phyloP scores from a whole-genome alignment of 2,888 invertebrate species.

The Autographa pulchrina region DNA sequence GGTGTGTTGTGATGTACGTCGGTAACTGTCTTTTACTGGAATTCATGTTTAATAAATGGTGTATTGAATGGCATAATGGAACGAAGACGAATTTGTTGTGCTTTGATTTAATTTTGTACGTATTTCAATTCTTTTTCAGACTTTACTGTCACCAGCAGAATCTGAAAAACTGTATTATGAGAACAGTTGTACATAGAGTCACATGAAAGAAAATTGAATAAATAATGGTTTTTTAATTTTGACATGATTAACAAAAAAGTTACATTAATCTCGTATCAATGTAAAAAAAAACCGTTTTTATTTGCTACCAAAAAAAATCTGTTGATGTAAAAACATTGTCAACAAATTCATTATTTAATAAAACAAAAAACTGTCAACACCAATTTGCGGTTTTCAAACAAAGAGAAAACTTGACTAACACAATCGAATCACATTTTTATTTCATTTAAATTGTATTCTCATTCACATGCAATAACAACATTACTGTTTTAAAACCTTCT shows the following conservation, averaged over 20 bases:
- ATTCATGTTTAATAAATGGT: background rate
- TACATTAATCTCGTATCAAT: background rate
- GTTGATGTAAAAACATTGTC: background rate
- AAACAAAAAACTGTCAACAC: slow-evolving; percentile 8
- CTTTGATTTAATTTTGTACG: too few species aligned
- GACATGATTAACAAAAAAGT: too few species aligned
- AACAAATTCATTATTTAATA: slow-evolving; percentile 3
- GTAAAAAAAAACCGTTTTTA: background rate
- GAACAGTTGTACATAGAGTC: too few species aligned
- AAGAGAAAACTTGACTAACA: slow-evolving; percentile 2
- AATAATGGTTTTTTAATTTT: too few species aligned
- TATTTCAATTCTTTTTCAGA: too few species aligned
- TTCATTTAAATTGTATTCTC: background rate
- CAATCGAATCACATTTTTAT: slow-evolving; percentile 17
- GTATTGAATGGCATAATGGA: background rate
- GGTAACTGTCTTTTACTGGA: slow-evolving; percentile 2
- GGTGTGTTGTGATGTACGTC: slow-evolving; percentile 20
- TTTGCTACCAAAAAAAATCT: background rate
- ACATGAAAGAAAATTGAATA: too few species aligned
- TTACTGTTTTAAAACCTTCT: slow-evolving; percentile 27
- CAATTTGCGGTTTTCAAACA: slow-evolving; percentile 9
- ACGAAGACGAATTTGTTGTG: too few species aligned
- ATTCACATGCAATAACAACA: slow-evolving; percentile 34
- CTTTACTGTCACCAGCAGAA: too few species aligned
- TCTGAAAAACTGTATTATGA: too few species aligned